Evolutionary conservation across 1,140 invertebrate species (phyloP).

Genomic region (Berghia stephanieae): DNA sequence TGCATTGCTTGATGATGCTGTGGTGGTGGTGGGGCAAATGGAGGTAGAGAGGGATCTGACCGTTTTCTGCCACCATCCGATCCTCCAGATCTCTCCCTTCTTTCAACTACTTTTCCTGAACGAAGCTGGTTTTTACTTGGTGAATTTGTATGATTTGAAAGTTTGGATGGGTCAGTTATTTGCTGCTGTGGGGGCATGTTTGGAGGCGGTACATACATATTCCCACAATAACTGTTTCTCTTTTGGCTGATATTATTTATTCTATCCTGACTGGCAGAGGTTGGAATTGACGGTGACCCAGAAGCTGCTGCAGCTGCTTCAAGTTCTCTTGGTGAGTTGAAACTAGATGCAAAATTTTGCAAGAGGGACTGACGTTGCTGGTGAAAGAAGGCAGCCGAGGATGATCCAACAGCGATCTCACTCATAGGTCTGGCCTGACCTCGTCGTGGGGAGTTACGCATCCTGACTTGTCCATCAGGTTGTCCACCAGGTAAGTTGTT

Average conservation of each 20-base stretch:
- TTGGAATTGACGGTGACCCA: not conserved
- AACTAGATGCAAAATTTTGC: constrained; percentile 31
- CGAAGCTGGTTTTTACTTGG: no score
- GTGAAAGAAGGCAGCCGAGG: not conserved
- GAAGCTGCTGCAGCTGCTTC: no score
- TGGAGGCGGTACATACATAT: not conserved
- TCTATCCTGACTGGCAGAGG: not conserved
- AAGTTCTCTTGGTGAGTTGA: constrained; percentile 22
- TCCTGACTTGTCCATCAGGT: constrained; percentile 18
- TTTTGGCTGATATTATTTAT: constrained; percentile 26
- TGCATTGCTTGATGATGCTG: no score
- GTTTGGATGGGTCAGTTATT: not conserved
- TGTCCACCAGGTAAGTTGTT: constrained; percentile 28
- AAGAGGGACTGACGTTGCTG: constrained; percentile 24
- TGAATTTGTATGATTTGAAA: not conserved
- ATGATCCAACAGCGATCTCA: constrained; percentile 28
- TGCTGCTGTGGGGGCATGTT: not conserved
- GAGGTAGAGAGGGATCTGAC: no score
- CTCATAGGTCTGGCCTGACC: constrained; percentile 32
- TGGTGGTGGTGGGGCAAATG: no score
- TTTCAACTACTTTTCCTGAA: no score
- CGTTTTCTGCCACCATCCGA: no score
- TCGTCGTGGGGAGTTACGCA: constrained; percentile 27
- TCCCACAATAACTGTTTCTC: not conserved
- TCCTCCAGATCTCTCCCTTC: no score